A percentile compares a stretch with the other conserved stretches of the same genome.
These are phyloP conservation scores for Zelleria hepariella DNA, from an alignment of 2,888 invertebrate species.

Conservation along the genomic window DNA sequence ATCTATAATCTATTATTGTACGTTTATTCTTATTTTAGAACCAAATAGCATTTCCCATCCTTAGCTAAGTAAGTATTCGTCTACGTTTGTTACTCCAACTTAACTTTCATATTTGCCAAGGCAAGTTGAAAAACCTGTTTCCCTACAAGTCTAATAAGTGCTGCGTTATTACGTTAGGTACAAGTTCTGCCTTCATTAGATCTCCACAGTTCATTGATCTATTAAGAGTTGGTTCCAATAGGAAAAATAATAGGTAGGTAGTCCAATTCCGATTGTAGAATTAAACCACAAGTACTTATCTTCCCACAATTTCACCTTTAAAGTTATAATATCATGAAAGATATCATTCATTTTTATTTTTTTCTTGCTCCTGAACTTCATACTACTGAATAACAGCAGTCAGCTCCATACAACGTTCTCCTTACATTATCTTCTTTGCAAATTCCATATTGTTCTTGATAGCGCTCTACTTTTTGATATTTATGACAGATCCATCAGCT, in stretches of 20 bases:
- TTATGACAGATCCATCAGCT: background rate
- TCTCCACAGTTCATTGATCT: background rate
- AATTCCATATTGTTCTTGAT: background rate
- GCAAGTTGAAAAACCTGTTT: background rate
- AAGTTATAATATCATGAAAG: too few relatives aligned
- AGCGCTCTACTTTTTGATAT: background rate
- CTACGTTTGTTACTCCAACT: background rate
- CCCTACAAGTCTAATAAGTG: background rate
- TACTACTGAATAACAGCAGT: too few relatives aligned
- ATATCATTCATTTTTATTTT: too few relatives aligned
- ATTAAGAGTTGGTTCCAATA: background rate
- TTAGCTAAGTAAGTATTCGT: background rate
- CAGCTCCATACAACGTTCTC: too few relatives aligned
- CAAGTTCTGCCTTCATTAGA: background rate
- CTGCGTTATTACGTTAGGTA: background rate
- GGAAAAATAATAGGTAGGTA: background rate
- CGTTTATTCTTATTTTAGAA: background rate
- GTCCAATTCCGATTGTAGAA: background rate
- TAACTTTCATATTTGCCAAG: slow-evolving; percentile 1
- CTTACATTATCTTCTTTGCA: too few relatives aligned
- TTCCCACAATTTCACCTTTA: too few relatives aligned
- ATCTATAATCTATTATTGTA: too few relatives aligned
- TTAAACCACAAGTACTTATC: too few relatives aligned
- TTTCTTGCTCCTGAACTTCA: too few relatives aligned
- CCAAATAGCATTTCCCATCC: background rate